Evolutionary conservation across 2,797 vertebrate species (phyloP), one percentile per base, ranked within the genome.

Genomic region (Coranthus polyacanthus): DNA sequence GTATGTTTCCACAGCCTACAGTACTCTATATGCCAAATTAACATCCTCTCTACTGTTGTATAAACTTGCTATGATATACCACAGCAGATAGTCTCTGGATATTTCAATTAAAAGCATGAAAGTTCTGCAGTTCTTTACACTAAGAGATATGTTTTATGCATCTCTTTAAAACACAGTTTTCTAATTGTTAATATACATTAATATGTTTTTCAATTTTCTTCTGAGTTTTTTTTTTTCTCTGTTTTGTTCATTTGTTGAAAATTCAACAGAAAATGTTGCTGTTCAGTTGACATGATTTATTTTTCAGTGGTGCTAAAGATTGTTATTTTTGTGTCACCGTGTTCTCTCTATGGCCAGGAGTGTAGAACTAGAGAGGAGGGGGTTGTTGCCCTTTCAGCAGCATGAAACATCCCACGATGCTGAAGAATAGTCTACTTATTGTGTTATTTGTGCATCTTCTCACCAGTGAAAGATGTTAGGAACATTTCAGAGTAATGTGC

Each of bases 231-330:
- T n/a, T 76, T 15, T 72, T 60, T 9, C 47, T 74, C 42, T 38
- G 22, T 56, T 79, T 64, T 85, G 69, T 78, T 85, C 53, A 73
- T 72, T 63, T 83, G 67, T 84, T 84, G 54, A 81, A 60, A 69
- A 68, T 66, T 72, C 47, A 56, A 62, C 52, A 44, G 34, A 77
- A 17, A 70, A 37, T 41, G 60, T 66, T 79, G 24, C 51, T 68
- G 59, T 85, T 84, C 72, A 51, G 70, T 72, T 78, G 75, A 79
- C 52, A 56, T 52, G 62, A 85, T 85, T 79, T 82, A 67, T 66
- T 86, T 78, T 79, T 81, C 73, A 72, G 55, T 92, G 92, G 92
- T 94, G 92, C 93, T 94, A 92, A 86, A 89, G 68, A 89, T 59
- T 79, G 61, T 86, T 80, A 24, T 90, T 73, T 84, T 82, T 76